Conservation (phyloP, 2,888 invertebrate species). For the Platerodrilus igneus region DNA sequence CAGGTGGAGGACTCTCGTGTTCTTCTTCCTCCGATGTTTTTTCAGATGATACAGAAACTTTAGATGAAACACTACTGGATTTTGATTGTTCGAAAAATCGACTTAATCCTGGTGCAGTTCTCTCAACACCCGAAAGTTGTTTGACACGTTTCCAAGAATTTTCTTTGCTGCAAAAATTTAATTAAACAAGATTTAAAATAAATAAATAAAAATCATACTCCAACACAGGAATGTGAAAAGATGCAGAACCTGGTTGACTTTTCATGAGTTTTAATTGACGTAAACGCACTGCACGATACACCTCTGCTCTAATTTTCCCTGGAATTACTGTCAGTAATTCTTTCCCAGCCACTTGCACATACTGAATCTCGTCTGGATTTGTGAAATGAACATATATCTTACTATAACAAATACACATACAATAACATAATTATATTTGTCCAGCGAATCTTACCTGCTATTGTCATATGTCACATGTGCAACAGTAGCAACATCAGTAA, state of each 20-base stretch:
- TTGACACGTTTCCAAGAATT: constrained; percentile 33
- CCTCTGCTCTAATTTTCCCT: constrained; percentile 61
- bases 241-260: too few species aligned
- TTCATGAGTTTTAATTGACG: constrained; percentile 56
- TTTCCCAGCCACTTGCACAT: constrained; percentile 36
- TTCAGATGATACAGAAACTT: too few species aligned
- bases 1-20: too few species aligned
- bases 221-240: constrained; percentile 53
- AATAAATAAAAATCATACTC: constrained; percentile 49
- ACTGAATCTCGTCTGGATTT: constrained; percentile 41
- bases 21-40: too few species aligned
- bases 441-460: constrained; percentile 46
- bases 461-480: constrained; percentile 52
- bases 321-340: constrained; percentile 50
- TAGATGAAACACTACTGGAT: too few species aligned
- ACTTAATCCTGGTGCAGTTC: too few species aligned
- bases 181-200: constrained; percentile 4
- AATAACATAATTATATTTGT: too few species aligned
- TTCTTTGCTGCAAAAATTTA: constrained; percentile 15
- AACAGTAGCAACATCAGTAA: constrained; percentile 51
- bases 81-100: too few species aligned
- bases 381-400: constrained; percentile 67
- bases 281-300: constrained; percentile 71
- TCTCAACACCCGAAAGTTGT: constrained; percentile 26
- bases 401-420: constrained; percentile 50